Conservation (phyloP, 2,888 invertebrate genomes). For the Zele albiditarsus region DNA sequence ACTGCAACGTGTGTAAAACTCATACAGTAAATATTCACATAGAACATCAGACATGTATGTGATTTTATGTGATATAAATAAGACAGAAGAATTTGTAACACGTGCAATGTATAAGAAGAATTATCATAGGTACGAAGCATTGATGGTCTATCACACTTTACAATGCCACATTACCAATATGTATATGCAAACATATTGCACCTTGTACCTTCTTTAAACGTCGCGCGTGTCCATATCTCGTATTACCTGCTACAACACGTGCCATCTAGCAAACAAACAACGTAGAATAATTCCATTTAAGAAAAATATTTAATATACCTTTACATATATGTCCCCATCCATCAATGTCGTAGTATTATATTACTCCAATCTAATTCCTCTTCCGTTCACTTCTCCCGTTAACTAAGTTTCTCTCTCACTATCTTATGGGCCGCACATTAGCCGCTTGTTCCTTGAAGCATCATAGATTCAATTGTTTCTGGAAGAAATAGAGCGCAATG, state of each 20-base stretch:
- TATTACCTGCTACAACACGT: neutral
- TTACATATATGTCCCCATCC: neutral
- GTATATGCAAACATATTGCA: neutral
- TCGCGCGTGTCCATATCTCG: neutral
- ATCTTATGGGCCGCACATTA: conserved; percentile 9
- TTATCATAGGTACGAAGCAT: neutral
- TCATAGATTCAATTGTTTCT: conserved; percentile 40
- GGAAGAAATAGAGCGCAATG: conserved; percentile 47
- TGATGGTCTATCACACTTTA: neutral
- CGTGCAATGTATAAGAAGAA: neutral
- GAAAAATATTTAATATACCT: neutral
- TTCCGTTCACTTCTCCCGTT: conserved; percentile 13
- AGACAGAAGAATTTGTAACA: too few relatives aligned
- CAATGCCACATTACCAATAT: neutral
- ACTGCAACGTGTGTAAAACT: neutral
- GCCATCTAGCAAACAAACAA: neutral
- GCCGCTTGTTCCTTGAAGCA: conserved; percentile 9
- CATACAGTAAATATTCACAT: neutral
- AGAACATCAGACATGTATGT: too few relatives aligned
- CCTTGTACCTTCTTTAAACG: neutral
- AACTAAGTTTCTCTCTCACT: neutral
- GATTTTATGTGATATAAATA: too few relatives aligned
- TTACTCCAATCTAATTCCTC: conserved; percentile 9
- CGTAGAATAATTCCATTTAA: neutral
- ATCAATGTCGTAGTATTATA: neutral